Evolutionary conservation across 2,113 vertebrate genomes (phyloP), one percentile per base, ranked within the genome.

Genomic region (Corydoras sp.): DNA sequence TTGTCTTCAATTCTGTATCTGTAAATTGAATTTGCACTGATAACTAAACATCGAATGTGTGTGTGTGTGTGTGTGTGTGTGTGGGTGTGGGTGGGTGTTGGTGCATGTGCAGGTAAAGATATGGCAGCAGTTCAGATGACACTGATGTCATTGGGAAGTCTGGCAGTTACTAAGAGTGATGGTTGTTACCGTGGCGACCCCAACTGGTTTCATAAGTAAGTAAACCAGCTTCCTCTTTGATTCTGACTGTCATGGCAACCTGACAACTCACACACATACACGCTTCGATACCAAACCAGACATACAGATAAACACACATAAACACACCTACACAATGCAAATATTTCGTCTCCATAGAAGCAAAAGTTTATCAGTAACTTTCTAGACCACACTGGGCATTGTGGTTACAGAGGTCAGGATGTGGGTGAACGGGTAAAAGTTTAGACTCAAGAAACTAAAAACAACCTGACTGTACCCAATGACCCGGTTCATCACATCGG

Each of bases 101-200:
- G 15, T 62, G 61, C 76, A 30, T 83, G 53, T 76, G 58, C 79
- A 98, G 96, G 92, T 74, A 97, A 96, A 85, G 96, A 99, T 81
- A 68, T 98, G 88, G 93, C 96, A 0, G 92, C 93, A 0, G 96
- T 98, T 69, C 96, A 99, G 89, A 93, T 93, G 83, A 96, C 95
- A 14, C 84, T 98, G 85, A 87, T 96, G 92, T 88, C 94, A 63
- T 82, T 99, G 88, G 96, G 96, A 13, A 93, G 89, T 83, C 75
- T 98, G 86, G 96, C 96, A 0, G 91, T 97, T 76, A 98, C 96
- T 74, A 98, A 95, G 88, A 77, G 83, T 0, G 95, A 99, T 0
- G 96, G 95, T 0, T 80, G 86, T 78, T 97, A 97, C 86, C 89
- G 83, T 0, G 96, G 96, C 29, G 93, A 99, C 70, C 92, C 93